A percentile compares a stretch with the other conserved stretches of the same genome.
These are phyloP conservation scores for Neria commutata DNA, from an alignment of 2,888 invertebrate genomes.

Conservation along the genomic window DNA sequence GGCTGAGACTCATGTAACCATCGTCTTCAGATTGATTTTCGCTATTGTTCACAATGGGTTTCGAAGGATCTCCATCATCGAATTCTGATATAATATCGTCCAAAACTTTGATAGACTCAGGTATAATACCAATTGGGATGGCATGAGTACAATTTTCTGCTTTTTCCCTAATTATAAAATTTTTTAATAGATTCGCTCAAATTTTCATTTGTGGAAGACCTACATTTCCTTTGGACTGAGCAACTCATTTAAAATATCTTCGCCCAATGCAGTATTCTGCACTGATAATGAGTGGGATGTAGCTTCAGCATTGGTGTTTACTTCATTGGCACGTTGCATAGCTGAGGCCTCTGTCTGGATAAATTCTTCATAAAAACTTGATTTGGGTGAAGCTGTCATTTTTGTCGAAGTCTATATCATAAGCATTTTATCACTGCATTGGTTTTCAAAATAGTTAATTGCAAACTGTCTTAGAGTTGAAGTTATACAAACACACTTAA, in stretches of 20 bases:
- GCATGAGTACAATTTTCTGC: constrained; percentile 31
- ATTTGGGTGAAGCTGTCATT: constrained; percentile 48
- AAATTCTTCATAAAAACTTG: constrained; percentile 45
- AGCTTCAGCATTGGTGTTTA: no score
- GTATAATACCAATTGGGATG: constrained; percentile 77
- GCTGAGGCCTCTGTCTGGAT: constrained; percentile 16
- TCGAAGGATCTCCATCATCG: constrained; percentile 70
- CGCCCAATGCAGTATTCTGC: no score
- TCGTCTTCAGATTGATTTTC: constrained; percentile 89
- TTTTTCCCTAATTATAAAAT: constrained; percentile 34
- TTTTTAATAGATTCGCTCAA: constrained; percentile 5
- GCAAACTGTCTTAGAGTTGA: no score
- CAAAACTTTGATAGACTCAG: constrained; percentile 84
- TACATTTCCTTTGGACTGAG: not conserved
- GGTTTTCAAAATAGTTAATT: no score
- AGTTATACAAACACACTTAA: no score
- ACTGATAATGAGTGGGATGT: no score
- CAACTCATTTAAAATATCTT: no score
- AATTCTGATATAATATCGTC: constrained; percentile 90
- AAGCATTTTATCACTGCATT: no score
- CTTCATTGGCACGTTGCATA: not conserved
- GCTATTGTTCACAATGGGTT: constrained; percentile 66
- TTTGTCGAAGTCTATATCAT: no score
- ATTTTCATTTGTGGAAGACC: not conserved
- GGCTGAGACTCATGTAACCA: constrained; percentile 93